These are phyloP conservation scores for Panopea generosa DNA, from an alignment of 2,888 invertebrate genomes.

Conservation along the genomic window DNA sequence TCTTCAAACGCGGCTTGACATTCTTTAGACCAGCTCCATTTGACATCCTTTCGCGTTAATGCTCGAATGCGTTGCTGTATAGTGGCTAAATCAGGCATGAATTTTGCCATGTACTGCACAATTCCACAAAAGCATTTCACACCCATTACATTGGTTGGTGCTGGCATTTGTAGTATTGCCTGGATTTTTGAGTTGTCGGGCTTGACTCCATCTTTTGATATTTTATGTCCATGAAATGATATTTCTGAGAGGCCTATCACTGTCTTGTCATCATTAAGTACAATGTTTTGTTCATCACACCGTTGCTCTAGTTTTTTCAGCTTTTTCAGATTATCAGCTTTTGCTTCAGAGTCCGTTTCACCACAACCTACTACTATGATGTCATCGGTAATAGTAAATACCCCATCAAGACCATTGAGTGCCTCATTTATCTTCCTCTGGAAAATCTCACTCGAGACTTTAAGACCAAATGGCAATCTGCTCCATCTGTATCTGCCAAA, in stretches of 20 bases:
- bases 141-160: constrained; percentile 36
- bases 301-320: no score
- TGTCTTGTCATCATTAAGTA: no score
- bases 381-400: constrained; percentile 39
- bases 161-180: no score
- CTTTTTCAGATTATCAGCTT: no score
- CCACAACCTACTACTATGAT: no score
- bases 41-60: constrained; percentile 15
- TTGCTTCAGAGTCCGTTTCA: no score
- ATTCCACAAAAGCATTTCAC: constrained; percentile 63
- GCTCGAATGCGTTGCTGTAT: constrained; percentile 32
- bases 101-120: constrained; percentile 58
- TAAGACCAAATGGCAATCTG: constrained; percentile 49
- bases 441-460: constrained; percentile 55
- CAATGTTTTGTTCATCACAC: no score
- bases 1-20: constrained; percentile 47
- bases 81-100: constrained; percentile 34
- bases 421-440: constrained; percentile 48
- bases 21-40: constrained; percentile 26
- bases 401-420: constrained; percentile 31
- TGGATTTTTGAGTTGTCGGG: no score
- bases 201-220: no score
- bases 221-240: no score
- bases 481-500: constrained; percentile 57
- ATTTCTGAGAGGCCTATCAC: no score